Conservation (phyloP, 2,888 invertebrate species). For the Hirtodrosophila alboralis region DNA sequence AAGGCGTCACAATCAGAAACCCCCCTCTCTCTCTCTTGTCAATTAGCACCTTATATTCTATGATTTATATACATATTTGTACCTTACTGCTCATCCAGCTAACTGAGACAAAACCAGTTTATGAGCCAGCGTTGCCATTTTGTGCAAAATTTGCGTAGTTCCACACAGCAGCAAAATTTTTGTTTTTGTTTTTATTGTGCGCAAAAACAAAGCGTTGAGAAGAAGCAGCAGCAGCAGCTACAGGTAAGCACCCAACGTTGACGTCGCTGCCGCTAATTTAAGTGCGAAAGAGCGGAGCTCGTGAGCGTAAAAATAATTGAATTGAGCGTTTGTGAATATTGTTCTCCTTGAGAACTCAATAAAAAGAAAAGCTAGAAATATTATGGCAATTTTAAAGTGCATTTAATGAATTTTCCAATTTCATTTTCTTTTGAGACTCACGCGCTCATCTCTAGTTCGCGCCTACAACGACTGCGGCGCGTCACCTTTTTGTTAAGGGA, state of each 20-base stretch:
- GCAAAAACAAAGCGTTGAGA: conserved; percentile 23
- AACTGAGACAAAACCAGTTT: conserved; percentile 57
- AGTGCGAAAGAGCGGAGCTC: conserved; percentile 8
- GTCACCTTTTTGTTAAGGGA: conserved; percentile 2
- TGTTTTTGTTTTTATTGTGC: conserved; percentile 14
- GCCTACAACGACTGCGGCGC: conserved; percentile 7
- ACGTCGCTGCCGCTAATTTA: conserved; percentile 11
- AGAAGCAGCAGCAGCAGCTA: conserved; percentile 10
- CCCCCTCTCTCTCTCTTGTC: conserved; percentile 20
- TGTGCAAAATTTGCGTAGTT: conserved; percentile 55
- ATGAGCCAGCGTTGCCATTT: conserved; percentile 65
- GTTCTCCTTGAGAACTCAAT: no score
- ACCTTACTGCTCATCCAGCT: conserved; percentile 36
- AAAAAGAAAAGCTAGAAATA: no score
- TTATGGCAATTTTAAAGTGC: no score
- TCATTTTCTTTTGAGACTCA: conserved; percentile 16
- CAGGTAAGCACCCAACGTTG: conserved; percentile 48
- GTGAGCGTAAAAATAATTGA: conserved; percentile 26
- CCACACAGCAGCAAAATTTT: conserved; percentile 3
- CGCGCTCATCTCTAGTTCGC: conserved; percentile 26
- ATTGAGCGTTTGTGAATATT: no score
- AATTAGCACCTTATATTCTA: conserved; percentile 64
- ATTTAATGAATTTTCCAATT: no score
- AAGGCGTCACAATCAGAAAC: conserved; percentile 5
- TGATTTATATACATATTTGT: conserved; percentile 42